Evolutionary conservation across 2,113 vertebrate genomes (phyloP).

Genomic region (Eurystomus gularis): DNA sequence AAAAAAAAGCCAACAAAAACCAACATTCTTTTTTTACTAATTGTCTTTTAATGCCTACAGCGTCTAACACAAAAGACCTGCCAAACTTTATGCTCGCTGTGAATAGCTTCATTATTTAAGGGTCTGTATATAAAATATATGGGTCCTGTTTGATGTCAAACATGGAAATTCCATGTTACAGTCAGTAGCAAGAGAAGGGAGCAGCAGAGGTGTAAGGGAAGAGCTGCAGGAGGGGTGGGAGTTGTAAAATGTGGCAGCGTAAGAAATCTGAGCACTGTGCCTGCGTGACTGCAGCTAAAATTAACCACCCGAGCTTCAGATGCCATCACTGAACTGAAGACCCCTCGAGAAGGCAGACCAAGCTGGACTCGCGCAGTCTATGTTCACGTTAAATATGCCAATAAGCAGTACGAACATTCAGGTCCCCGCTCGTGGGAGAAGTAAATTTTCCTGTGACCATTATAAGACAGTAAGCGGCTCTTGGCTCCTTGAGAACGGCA

Average conservation of each 20-base stretch:
- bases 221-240: neutral
- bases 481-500: neutral
- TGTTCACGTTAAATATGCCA: conserved; percentile 69
- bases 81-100: neutral
- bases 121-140: neutral
- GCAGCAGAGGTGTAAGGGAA: neutral
- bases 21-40: neutral
- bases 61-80: neutral
- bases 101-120: neutral
- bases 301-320: conserved; percentile 68
- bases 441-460: conserved; percentile 82
- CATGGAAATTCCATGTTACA: neutral
- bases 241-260: conserved; percentile 34
- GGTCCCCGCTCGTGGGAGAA: conserved; percentile 80
- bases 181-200: neutral
- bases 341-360: conserved; percentile 19
- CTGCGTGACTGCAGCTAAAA: conserved; percentile 79
- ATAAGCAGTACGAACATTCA: conserved; percentile 62
- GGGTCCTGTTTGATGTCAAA: neutral
- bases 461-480: conserved; percentile 86
- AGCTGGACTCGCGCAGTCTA: neutral
- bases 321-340: conserved; percentile 52
- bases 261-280: conserved; percentile 69
- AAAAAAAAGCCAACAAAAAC: neutral
- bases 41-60: neutral